Base-by-base conservation (phyloP, 2,797 vertebrate genomes). In the Rousettus madagascariensis region DNA sequence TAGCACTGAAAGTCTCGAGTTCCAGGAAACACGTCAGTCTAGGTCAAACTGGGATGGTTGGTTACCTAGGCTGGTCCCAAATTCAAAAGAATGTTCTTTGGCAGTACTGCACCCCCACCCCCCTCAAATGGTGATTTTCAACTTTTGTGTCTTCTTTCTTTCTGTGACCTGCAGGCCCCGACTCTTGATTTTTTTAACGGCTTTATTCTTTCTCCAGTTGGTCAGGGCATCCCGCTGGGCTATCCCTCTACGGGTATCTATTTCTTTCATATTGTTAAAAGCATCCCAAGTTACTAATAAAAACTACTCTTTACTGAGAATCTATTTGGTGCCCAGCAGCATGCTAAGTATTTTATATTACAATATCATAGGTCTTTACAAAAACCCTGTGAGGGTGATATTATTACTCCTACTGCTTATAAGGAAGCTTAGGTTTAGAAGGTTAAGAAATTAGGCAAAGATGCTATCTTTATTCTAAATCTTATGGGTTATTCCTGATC, bases 361-460 rank as follows among this genome's bases (percentile, higher is more conserved):
- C 0, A 51, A 3, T 86, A 78, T 71, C 71, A 82, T 49, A 66
- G 20, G 20, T 61, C 49, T 82, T 95, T 46, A 65, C 26, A 49
- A 53, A 59, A 55, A 43, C 49, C 33, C 36, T 53, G 5, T 19
- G 10, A 55, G 17, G 33, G 36, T n/a, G 26, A 26, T 63, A 51
- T 43, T 53, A 49, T n/a, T 55, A 55, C 12, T 75, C 16, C 26
- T 68, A 55, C 24, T 72, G 46, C 53, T 86, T 75, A 38, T 63
- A n/a, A 63, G 68, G 53, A 68, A 90, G 68, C 16, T 30, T 71
- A 74, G 82, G 11, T 79, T 90, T 41, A 75, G 66, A 93, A 93
- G 38, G 38, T 95, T 90, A 61, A 93, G 80, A 86, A 80, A 68
- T 75, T 68, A 86, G 49, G 49, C 28, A 65, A 57, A 86, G 22